These are phyloP conservation scores for Amphiura filiformis DNA, from an alignment of 35 echinoderm and acorn worm species.

Conservation along the genomic window DNA sequence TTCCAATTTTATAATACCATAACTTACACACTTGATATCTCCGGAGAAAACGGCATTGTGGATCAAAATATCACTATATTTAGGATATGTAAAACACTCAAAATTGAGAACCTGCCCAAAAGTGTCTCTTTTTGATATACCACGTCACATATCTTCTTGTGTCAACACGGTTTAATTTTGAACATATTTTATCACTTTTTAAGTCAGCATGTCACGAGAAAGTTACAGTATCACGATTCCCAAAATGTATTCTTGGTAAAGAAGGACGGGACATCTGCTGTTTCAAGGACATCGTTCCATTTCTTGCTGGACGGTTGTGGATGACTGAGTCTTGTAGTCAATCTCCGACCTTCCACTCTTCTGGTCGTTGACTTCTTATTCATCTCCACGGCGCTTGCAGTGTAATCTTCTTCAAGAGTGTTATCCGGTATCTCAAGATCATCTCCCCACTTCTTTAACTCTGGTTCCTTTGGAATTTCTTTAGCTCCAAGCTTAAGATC, in stretches of 20 bases:
- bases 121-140: too few species aligned
- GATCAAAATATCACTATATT: too few species aligned
- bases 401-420: conserved; percentile 44
- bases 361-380: background rate
- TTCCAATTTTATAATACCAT: too few species aligned
- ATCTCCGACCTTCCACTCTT: background rate
- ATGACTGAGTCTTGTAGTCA: background rate
- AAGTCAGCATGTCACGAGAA: too few species aligned
- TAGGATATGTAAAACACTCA: too few species aligned
- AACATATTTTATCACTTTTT: too few species aligned
- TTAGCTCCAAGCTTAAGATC: conserved; percentile 64
- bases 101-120: too few species aligned
- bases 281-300: conserved; percentile 71
- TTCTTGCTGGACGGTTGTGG: conserved; percentile 34
- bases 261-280: conserved; percentile 79
- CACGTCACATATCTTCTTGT: too few species aligned
- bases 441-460: conserved; percentile 85
- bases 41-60: too few species aligned
- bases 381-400: background rate
- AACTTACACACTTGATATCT: too few species aligned
- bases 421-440: conserved; percentile 75
- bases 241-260: conserved; percentile 82
- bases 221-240: conserved; percentile 37
- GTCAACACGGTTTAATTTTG: too few species aligned
- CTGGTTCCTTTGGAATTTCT: conserved; percentile 54